Percentiles rank a stretch among this genome's conserved stretches.
phyloP scores from a whole-genome alignment of 2,113 vertebrate genomes.

The Circaetus gallicus region DNA sequence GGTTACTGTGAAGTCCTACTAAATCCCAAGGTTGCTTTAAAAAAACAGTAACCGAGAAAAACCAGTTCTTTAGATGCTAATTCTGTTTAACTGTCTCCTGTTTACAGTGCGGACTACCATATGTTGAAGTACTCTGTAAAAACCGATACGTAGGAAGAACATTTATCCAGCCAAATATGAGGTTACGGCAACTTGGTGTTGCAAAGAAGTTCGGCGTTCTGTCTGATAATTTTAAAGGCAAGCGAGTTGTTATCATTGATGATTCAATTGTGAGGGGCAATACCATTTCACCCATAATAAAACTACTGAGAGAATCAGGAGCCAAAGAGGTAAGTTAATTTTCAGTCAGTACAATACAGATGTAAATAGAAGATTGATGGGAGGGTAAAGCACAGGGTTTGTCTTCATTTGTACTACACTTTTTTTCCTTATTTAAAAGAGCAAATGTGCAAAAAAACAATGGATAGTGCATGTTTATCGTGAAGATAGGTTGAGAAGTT shows the following conservation, averaged over 20 bases:
- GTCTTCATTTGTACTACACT: neutral
- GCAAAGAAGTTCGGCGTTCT: constrained; percentile 97
- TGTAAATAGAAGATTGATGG: neutral
- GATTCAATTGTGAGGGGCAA: constrained; percentile 98
- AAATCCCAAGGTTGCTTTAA: neutral
- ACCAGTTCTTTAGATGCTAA: neutral
- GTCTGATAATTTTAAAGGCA: constrained; percentile 95
- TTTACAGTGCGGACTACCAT: constrained; percentile 87
- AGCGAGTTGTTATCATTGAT: constrained; percentile 92
- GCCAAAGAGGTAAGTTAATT: constrained; percentile 87
- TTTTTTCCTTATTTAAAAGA: neutral
- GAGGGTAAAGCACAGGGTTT: neutral
- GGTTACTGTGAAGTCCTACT: neutral
- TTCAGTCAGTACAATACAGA: neutral
- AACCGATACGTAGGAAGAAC: constrained; percentile 96
- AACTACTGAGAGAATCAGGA: constrained; percentile 93
- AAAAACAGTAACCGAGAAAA: neutral
- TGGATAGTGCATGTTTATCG: neutral
- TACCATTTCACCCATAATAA: constrained; percentile 97
- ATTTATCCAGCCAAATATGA: constrained; percentile 96
- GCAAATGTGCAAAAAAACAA: neutral
- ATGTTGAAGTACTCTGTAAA: constrained; percentile 96
- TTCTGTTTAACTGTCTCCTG: neutral
- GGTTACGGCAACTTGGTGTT: constrained; percentile 94
- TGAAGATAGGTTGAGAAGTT: neutral